Percentiles rank a stretch among this genome's conserved stretches.
Conservation (phyloP, 2,888 invertebrate genomes). For the Cancer borealis region DNA sequence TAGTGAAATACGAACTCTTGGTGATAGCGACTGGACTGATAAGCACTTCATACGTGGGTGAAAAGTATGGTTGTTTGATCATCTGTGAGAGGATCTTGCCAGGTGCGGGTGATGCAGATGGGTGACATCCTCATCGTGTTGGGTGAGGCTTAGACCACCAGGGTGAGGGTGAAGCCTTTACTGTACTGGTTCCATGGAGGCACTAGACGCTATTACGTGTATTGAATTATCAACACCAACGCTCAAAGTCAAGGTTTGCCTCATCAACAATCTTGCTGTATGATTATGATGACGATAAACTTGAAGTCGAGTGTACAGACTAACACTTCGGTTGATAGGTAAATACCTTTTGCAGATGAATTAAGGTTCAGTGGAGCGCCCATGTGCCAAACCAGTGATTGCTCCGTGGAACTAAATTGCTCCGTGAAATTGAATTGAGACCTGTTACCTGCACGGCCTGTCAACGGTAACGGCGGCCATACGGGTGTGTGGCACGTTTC, state of each 20-base stretch:
- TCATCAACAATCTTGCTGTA: not conserved
- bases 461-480: not conserved
- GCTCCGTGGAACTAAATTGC: not conserved
- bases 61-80: not conserved
- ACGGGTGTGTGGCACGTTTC: not conserved
- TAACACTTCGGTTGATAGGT: not conserved
- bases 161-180: not conserved
- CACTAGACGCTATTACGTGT: not conserved
- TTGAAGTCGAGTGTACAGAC: not conserved
- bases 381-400: conserved; percentile 20
- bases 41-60: not conserved
- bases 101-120: no score
- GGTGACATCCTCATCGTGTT: no score
- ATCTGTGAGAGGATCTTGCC: no score
- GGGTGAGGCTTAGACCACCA: not conserved
- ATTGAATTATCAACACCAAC: no score
- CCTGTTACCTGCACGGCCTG: conserved; percentile 11
- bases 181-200: not conserved
- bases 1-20: not conserved
- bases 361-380: not conserved
- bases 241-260: not conserved
- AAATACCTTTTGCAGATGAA: not conserved
- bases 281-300: not conserved
- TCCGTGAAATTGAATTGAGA: conserved; percentile 20
- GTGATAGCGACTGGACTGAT: not conserved